These are phyloP conservation scores for Leuctra nigra DNA, from an alignment of 2,888 invertebrate species.

Conservation along the genomic window DNA sequence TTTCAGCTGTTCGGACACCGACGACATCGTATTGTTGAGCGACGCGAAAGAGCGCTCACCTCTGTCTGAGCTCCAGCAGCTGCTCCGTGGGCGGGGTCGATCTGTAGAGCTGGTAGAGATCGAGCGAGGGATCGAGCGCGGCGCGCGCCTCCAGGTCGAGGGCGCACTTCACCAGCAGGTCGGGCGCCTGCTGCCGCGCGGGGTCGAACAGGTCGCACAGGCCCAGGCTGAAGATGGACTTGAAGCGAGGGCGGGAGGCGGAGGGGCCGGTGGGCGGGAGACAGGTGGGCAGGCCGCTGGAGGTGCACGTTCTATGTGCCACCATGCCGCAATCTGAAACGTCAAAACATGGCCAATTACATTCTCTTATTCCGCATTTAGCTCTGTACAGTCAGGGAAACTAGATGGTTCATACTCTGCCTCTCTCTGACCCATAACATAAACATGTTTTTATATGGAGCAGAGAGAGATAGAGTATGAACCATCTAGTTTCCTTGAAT, in stretches of 20 bases:
- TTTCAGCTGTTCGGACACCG: too few species aligned
- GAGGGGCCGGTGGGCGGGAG: constrained; percentile 39
- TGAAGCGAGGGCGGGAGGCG: constrained; percentile 36
- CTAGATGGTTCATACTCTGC: too few species aligned
- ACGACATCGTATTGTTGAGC: too few species aligned
- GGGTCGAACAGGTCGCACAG: constrained; percentile 56
- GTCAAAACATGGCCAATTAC: constrained; percentile 20
- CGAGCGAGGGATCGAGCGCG: constrained; percentile 44
- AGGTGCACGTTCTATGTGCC: constrained; percentile 62
- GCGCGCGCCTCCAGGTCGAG: constrained; percentile 55
- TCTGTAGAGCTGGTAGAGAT: constrained; percentile 61
- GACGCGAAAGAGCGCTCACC: too few species aligned
- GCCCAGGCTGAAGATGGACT: constrained; percentile 54
- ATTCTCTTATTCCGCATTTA: too few species aligned
- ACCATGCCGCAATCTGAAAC: constrained; percentile 58
- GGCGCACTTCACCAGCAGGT: constrained; percentile 51
- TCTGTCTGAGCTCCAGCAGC: constrained; percentile 48
- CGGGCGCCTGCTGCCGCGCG: constrained; percentile 50
- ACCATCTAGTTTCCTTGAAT: too few species aligned
- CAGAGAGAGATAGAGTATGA: too few species aligned
- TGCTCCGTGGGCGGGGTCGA: constrained; percentile 54
- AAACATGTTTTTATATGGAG: too few species aligned
- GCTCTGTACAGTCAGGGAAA: too few species aligned
- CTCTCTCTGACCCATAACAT: too few species aligned
- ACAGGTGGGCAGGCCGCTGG: constrained; percentile 54